Conservation (phyloP, 2,888 invertebrate species). For the Atrina japonica region DNA sequence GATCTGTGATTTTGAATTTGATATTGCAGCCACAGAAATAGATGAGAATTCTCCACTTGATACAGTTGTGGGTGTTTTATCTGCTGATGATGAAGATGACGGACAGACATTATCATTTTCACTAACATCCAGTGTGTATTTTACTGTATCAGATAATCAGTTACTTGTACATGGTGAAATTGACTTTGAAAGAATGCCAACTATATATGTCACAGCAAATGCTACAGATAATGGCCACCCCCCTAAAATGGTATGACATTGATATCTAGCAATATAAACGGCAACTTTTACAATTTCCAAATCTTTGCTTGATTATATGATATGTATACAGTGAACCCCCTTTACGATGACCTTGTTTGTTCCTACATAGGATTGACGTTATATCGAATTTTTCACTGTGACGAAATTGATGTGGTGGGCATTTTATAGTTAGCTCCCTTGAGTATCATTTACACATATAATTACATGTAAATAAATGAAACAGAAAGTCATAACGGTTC, state of each 20-base stretch:
- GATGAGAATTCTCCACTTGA: constrained; percentile 51
- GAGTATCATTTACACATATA: too few species aligned
- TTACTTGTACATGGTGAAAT: constrained; percentile 57
- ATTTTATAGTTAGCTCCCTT: too few species aligned
- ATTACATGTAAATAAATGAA: too few species aligned
- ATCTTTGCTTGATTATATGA: too few species aligned
- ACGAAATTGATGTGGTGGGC: too few species aligned
- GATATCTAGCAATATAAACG: not conserved
- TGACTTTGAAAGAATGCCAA: constrained; percentile 51
- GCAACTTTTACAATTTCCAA: not conserved
- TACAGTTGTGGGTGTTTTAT: constrained; percentile 51
- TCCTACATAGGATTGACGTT: too few species aligned
- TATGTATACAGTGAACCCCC: too few species aligned
- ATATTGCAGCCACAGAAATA: constrained; percentile 29
- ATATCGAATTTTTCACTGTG: too few species aligned
- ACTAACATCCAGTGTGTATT: constrained; percentile 31
- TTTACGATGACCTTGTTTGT: too few species aligned
- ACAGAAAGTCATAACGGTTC: too few species aligned
- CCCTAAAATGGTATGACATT: constrained; percentile 48
- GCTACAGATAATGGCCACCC: constrained; percentile 58
- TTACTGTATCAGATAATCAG: constrained; percentile 49
- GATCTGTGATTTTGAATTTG: not conserved
- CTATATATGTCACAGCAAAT: constrained; percentile 40
- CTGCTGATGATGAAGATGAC: constrained; percentile 55
- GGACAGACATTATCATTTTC: constrained; percentile 54